Base-by-base conservation (phyloP, 2,888 invertebrate genomes). In the Allygus modestus region DNA sequence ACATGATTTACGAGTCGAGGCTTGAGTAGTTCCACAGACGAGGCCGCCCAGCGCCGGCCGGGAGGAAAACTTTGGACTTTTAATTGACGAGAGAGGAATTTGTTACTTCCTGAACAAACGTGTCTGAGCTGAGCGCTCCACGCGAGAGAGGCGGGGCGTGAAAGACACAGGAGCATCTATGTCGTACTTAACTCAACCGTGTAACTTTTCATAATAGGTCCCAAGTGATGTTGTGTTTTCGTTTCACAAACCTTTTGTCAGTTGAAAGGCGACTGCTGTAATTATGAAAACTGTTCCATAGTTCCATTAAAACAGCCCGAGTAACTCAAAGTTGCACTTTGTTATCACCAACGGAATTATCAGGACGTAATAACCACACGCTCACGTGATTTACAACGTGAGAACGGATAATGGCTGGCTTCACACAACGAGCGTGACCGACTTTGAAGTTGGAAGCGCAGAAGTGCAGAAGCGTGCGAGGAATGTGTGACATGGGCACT, bases 31-130 rank as follows among this genome's bases (percentile, higher is more conserved):
- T 58, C 79, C 51, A 54, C 79, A 79, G 79, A 58, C 46, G 75
- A 41, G 37, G 51, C 77, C 26, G 71, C 23, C 75, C 2, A 23
- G 20, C 26, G 43, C 26, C 75, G 37, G 31, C 41, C 73, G 43
- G 17, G n/a, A 12, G 65, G 28, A 46, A 28, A 73, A 41, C 23
- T 5, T 12, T 1, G 23, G 43, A 12, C 58, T 20, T 77, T 20
- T 79, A 79, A 79, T 58, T 54, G 79, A 79, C 58, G 79, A 79
- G 33, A 28, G 31, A 17, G n/a, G 79, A 33, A 58, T 79, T 79
- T 79, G 79, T 79, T 79, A 31, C 79, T 79, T 79, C 54, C 58
- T 79, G 58, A 37, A 33, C 58, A 73, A 73, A 37, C 37, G 61
- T 23, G 61, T 15, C 5, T n/a, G n/a, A 54, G 4, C 37, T 37